Conservation (phyloP, 2,797 vertebrate genomes). For the Heliangelus exortis region DNA sequence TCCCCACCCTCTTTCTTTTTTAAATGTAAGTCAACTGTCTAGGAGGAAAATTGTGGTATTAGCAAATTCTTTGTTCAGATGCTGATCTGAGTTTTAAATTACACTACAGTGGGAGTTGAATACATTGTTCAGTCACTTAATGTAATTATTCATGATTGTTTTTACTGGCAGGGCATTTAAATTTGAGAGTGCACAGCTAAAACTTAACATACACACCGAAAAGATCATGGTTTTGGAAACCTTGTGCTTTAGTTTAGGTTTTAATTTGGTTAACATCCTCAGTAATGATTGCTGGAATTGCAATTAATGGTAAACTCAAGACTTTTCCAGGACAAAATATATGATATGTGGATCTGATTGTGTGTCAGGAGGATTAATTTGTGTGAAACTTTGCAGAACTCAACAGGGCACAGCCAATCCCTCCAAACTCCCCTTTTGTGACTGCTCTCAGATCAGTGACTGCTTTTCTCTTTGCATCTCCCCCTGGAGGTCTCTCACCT, state of each 20-base stretch:
- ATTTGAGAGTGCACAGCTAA: background rate
- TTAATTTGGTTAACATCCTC: background rate
- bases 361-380: background rate
- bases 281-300: background rate
- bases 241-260: background rate
- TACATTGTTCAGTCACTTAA: background rate
- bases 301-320: background rate
- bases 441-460: background rate
- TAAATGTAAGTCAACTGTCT: background rate
- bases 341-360: background rate
- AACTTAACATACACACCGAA: background rate
- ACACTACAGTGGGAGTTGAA: background rate
- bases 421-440: background rate
- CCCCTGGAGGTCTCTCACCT: background rate
- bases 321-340: background rate
- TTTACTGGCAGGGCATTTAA: constrained; percentile 14
- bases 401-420: background rate
- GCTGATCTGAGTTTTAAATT: background rate
- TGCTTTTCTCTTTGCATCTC: background rate
- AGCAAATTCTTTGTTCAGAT: background rate
- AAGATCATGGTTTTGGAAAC: background rate
- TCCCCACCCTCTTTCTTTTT: background rate
- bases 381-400: background rate
- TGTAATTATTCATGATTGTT: constrained; percentile 9
- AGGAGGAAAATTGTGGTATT: constrained; percentile 9